Evolutionary conservation across 1,140 invertebrate genomes (phyloP).

Genomic region (Anagrus nilaparvatae): DNA sequence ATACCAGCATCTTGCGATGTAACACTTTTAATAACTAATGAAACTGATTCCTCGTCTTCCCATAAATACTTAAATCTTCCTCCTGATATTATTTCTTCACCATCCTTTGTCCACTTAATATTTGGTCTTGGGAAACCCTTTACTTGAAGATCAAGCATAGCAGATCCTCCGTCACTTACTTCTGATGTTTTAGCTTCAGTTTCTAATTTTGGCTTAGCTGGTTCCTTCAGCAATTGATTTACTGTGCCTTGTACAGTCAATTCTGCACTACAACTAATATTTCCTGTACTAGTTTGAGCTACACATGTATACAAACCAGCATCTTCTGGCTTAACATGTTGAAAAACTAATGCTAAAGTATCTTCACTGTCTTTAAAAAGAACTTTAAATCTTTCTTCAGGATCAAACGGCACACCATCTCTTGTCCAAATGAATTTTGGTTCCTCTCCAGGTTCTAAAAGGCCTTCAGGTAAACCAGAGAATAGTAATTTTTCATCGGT

Average conservation of each 20-base stretch:
- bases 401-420: slow-evolving; percentile 81
- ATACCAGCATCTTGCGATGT: slow-evolving; percentile 70
- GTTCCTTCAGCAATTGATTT: slow-evolving; percentile 69
- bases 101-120: slow-evolving; percentile 81
- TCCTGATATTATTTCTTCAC: slow-evolving; percentile 67
- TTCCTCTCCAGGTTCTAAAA: slow-evolving; percentile 64
- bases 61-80: slow-evolving; percentile 76
- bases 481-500: slow-evolving; percentile 77
- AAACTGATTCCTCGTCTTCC: slow-evolving; percentile 86
- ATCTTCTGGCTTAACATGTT: slow-evolving; percentile 87
- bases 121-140: slow-evolving; percentile 90
- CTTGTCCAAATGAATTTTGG: slow-evolving; percentile 82
- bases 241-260: slow-evolving; percentile 82
- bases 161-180: slow-evolving; percentile 73
- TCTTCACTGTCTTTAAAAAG: slow-evolving; percentile 87
- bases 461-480: slow-evolving; percentile 54
- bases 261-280: slow-evolving; percentile 88
- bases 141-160: slow-evolving; percentile 87
- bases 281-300: slow-evolving; percentile 81
- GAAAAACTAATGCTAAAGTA: slow-evolving; percentile 82
- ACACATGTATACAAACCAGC: slow-evolving; percentile 92
- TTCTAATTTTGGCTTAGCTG: slow-evolving; percentile 65
- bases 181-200: slow-evolving; percentile 65
- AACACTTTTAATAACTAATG: slow-evolving; percentile 84
- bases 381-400: slow-evolving; percentile 89